Evolutionary conservation across 2,113 vertebrate genomes (phyloP).

Genomic region (Smithornis capensis): DNA sequence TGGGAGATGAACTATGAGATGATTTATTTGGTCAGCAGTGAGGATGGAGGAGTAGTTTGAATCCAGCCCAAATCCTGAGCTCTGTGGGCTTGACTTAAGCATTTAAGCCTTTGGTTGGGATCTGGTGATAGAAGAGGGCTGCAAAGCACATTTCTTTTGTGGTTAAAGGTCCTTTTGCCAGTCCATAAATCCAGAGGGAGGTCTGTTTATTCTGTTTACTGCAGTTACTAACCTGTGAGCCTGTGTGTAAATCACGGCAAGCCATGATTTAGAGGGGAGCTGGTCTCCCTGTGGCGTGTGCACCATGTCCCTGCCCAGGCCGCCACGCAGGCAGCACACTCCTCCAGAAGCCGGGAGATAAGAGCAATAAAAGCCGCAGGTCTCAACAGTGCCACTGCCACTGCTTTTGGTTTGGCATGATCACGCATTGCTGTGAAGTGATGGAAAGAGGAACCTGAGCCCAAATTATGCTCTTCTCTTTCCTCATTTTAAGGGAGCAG

Average conservation of each 20-base stretch:
- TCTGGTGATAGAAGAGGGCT: slow-evolving; percentile 43
- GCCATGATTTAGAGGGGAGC: slow-evolving; percentile 65
- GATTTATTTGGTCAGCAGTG: neutral
- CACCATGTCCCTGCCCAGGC: slow-evolving; percentile 19
- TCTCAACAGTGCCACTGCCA: neutral
- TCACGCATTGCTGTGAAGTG: neutral
- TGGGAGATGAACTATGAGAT: neutral
- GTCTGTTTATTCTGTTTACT: slow-evolving; percentile 78
- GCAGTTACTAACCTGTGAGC: slow-evolving; percentile 72
- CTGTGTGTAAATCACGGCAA: slow-evolving; percentile 68
- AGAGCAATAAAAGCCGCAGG: neutral
- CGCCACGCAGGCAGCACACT: slow-evolving; percentile 32
- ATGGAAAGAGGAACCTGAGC: neutral
- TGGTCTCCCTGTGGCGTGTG: slow-evolving; percentile 16
- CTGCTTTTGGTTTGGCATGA: neutral
- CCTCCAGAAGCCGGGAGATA: slow-evolving; percentile 53
- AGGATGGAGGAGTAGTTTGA: slow-evolving; percentile 4
- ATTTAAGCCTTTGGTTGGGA: slow-evolving; percentile 49
- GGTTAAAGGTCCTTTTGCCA: slow-evolving; percentile 69
- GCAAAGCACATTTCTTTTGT: slow-evolving; percentile 41
- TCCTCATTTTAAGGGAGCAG: neutral
- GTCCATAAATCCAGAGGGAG: slow-evolving; percentile 72
- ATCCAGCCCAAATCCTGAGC: neutral
- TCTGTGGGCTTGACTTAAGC: slow-evolving; percentile 35
- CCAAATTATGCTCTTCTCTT: neutral